Evolutionary conservation across 64 coral and sea anemone species (phyloP), one percentile per base, ranked within the genome.

Genomic region (Cladopsammia gracilis): DNA sequence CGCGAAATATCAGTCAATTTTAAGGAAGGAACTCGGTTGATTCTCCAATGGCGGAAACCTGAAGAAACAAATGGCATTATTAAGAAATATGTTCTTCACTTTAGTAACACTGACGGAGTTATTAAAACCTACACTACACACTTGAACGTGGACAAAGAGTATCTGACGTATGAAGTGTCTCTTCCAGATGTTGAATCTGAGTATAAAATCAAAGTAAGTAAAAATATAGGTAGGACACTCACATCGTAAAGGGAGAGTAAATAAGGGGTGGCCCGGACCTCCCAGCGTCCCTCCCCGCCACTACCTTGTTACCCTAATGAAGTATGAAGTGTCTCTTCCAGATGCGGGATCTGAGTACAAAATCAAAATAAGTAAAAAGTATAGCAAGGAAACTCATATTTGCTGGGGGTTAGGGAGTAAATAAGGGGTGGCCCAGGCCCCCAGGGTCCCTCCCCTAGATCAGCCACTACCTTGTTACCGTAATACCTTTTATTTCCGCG

Each of bases 191-290:
- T 88, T 25, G 90, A 82, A 16, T 62, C 87, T 42, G 83, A 91
- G 58, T 97, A 94, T 69, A 91, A 94, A 25, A 97, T 97, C 9
- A 97, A 83, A 77, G 96, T 97, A 81, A 80, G 77, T 56, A 54
- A 54, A 44, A 18, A 44, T 72, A 44, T 72, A 25, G 10, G 3
- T 5, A 13, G 10, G 15, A 10, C 7, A 72, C 9, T 10, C 10
- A 9, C 7, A 10, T 23, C 22, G 15, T 72, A 19, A 72, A 44
- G 15, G 18, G 34, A 2, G 34, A 0, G 34, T 34, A 34, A 34
- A n/a, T n/a, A 34, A 34, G 34, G 34, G 2, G 34, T 34, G 34
- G 34, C 34, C 34, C 34, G 34, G 34, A n/a, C n/a, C n/a, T n/a
- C n/a, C n/a, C n/a, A n/a, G n/a, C n/a, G n/a, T n/a, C n/a, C n/a